These are phyloP conservation scores for Enoplosus armatus DNA, from an alignment of 2,797 vertebrate genomes.

Conservation along the genomic window DNA sequence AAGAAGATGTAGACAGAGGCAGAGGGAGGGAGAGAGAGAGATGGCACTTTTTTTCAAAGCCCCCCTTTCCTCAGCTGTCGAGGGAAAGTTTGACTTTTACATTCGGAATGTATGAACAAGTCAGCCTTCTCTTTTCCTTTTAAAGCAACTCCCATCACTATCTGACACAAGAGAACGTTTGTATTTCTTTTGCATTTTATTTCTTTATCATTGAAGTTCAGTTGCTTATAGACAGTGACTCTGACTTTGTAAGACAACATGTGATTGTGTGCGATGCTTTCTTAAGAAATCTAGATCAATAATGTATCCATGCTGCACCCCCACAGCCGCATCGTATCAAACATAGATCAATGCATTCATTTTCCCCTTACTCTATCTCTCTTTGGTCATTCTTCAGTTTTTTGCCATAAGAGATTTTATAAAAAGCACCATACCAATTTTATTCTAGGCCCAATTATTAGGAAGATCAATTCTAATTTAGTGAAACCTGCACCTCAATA, in stretches of 20 bases:
- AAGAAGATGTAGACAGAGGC: background rate
- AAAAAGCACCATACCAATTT: too few species aligned
- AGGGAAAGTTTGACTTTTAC: conserved; percentile 48
- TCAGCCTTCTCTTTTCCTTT: conserved; percentile 13
- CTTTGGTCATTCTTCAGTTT: background rate
- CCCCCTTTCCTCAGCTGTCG: conserved; percentile 25
- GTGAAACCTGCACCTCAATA: background rate
- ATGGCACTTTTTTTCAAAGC: conserved; percentile 34
- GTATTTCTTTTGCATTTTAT: background rate
- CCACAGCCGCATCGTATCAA: conserved; percentile 16
- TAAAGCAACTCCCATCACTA: conserved; percentile 18
- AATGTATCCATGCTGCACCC: background rate
- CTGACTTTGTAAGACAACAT: background rate
- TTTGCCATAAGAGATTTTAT: background rate
- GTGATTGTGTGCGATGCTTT: conserved; percentile 11
- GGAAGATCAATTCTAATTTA: conserved; percentile 2
- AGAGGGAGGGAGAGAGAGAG: conserved; percentile 1
- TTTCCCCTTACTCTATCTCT: background rate
- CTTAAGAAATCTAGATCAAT: conserved; percentile 19
- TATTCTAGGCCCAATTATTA: background rate
- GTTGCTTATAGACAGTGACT: background rate
- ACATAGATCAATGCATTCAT: conserved; percentile 15
- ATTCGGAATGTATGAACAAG: conserved; percentile 51
- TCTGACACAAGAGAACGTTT: conserved; percentile 8
- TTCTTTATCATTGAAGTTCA: conserved; percentile 4